A percentile compares a stretch with the other conserved stretches of the same genome.
phyloP scores from a whole-genome alignment of 1,140 invertebrate genomes.

The Drosophila pandora region DNA sequence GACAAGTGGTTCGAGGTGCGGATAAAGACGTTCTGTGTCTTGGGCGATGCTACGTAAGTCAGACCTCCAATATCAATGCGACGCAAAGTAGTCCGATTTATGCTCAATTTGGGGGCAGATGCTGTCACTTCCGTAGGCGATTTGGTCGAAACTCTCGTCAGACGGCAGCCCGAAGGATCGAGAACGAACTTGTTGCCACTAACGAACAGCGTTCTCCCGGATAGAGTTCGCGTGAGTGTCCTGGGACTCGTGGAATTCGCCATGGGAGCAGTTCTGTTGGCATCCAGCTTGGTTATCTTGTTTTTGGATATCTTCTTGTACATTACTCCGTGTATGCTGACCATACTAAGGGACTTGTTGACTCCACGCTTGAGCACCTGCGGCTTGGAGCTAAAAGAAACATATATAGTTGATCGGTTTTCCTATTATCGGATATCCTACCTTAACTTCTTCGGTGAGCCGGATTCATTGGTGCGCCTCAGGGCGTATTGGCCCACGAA shows the following conservation, averaged over 20 bases:
- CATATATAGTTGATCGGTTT: neutral
- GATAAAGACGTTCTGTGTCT: slow-evolving; percentile 74
- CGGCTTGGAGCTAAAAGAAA: slow-evolving; percentile 36
- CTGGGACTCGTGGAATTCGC: neutral
- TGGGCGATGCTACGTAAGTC: slow-evolving; percentile 77
- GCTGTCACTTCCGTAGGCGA: neutral
- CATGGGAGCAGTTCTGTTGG: neutral
- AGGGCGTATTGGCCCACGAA: slow-evolving; percentile 76
- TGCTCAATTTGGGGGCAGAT: slow-evolving; percentile 6
- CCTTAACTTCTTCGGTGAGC: slow-evolving; percentile 32
- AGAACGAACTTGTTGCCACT: slow-evolving; percentile 78
- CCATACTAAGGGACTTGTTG: slow-evolving; percentile 76
- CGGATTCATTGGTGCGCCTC: slow-evolving; percentile 53
- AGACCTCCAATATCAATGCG: slow-evolving; percentile 84
- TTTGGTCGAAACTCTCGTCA: slow-evolving; percentile 45
- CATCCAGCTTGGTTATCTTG: slow-evolving; percentile 67
- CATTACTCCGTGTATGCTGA: slow-evolving; percentile 86
- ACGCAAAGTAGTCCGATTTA: slow-evolving; percentile 25
- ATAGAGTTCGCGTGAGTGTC: slow-evolving; percentile 4
- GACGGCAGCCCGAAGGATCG: slow-evolving; percentile 65
- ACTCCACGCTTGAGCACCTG: slow-evolving; percentile 38
- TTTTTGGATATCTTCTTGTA: slow-evolving; percentile 84
- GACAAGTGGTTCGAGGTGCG: slow-evolving; percentile 79
- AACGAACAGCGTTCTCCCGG: slow-evolving; percentile 69
- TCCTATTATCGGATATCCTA: neutral